These are phyloP conservation scores for Monoplex corrugatus DNA, from an alignment of 2,888 invertebrate species.

Conservation along the genomic window DNA sequence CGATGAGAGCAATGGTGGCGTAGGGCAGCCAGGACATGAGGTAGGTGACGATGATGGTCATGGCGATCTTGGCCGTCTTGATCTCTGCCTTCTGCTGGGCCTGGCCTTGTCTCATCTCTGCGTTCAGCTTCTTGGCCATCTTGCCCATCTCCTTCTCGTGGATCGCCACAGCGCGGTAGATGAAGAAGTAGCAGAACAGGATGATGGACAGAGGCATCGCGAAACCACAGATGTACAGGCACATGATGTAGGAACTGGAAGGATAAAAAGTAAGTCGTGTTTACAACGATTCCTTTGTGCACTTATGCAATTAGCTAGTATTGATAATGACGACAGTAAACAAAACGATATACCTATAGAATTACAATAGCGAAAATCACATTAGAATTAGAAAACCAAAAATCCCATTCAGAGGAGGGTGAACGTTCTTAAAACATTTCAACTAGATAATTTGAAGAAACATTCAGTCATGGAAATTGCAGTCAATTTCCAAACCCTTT, in stretches of 20 bases:
- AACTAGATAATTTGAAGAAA: too few species aligned
- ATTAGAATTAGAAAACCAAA: too few species aligned
- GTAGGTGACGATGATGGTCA: conserved; percentile 94
- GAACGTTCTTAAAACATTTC: too few species aligned
- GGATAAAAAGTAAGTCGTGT: not conserved
- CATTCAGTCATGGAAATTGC: too few species aligned
- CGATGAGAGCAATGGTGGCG: conserved; percentile 86
- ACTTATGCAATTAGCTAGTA: not conserved
- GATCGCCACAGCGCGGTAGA: conserved; percentile 80
- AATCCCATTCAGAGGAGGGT: too few species aligned
- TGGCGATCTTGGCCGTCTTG: conserved; percentile 86
- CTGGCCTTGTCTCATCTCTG: conserved; percentile 70
- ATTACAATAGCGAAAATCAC: too few species aligned
- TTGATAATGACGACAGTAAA: not conserved
- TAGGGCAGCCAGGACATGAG: conserved; percentile 97
- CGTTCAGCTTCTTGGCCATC: conserved; percentile 77
- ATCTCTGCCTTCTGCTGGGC: conserved; percentile 74
- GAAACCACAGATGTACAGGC: conserved; percentile 90
- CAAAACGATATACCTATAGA: not conserved
- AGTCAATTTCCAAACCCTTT: too few species aligned
- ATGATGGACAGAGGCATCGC: conserved; percentile 89
- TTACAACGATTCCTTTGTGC: not conserved
- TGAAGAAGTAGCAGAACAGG: conserved; percentile 93
- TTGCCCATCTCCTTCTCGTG: conserved; percentile 82
- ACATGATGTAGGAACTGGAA: conserved; percentile 85